Evolutionary conservation across 2,888 invertebrate genomes (phyloP), one percentile per base, ranked within the genome.

Genomic region (Zygogramma bicolorata): DNA sequence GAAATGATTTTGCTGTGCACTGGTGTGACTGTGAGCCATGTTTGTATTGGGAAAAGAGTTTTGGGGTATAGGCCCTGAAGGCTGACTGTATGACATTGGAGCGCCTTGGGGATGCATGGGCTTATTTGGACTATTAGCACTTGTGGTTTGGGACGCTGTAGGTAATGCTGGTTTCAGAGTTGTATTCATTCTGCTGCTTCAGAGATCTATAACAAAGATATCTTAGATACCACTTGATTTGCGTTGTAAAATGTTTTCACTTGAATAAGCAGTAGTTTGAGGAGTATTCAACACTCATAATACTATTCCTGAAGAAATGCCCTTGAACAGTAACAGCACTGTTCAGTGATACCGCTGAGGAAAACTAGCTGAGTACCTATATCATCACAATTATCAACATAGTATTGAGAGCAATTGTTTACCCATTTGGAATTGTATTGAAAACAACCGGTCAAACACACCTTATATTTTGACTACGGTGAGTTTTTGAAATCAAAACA

Each of bases 91-190:
- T 3, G 71, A 60, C 4, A 83, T 74, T 4, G 84, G 81, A 13
- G 83, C 74, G 67, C 84, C 84, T 79, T 84, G 85, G 2, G 84
- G 81, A 81, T 84, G 85, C 83, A 85, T 84, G 18, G 84, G 82
- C 75, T 86, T 86, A 65, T 80, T 83, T 58, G 84, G 83, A 20
- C 81, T 74, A 27, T 82, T 75, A 60, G 81, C 81, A 29, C 82
- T 68, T 25, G 85, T 76, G 75, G 81, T 84, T 86, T 89, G 86
- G 84, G 88, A 85, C 34, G 84, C 76, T 86, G 89, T 88, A 78
- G 90, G 87, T 82, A 90, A 84, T 83, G 89, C 90, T 85, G 91
- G 90, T 87, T 91, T 91, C 86, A 91, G 86, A 84, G 90, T 90
- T 83, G 91, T 90, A 88, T 90, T 91, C 91, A 91, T 91, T 85